Conservation (phyloP, 2,797 vertebrate genomes). For the Gobio occitaniae region DNA sequence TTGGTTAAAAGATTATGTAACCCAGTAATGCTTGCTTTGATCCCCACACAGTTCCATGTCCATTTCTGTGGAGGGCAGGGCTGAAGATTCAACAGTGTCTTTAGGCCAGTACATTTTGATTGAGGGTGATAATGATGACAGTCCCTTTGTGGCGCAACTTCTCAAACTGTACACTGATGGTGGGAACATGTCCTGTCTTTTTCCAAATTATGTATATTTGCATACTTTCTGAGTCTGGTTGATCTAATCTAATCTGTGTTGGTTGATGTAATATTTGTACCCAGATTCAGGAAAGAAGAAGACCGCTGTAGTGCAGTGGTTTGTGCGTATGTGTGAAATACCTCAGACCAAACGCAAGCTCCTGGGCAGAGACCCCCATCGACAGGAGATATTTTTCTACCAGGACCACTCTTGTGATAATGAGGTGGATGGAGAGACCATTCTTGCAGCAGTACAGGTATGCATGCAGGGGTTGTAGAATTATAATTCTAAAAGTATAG, state of each 20-base stretch:
- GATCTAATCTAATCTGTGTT: not conserved
- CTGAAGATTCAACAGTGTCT: constrained; percentile 66
- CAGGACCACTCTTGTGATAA: constrained; percentile 76
- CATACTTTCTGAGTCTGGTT: not conserved
- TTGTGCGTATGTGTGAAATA: constrained; percentile 82
- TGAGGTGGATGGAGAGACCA: constrained; percentile 83
- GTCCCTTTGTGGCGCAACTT: constrained; percentile 86
- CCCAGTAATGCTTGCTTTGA: not conserved
- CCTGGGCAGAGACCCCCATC: constrained; percentile 80
- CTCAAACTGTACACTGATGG: constrained; percentile 85
- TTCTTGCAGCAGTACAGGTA: constrained; percentile 83
- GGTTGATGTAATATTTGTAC: not conserved
- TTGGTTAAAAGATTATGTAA: not conserved
- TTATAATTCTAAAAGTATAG: not conserved
- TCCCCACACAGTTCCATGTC: constrained; percentile 79
- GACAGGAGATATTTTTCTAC: constrained; percentile 89
- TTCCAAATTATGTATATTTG: not conserved
- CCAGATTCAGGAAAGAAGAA: constrained; percentile 72
- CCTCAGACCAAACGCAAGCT: constrained; percentile 78
- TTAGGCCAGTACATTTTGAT: constrained; percentile 87
- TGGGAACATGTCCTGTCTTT: constrained; percentile 68
- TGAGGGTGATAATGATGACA: constrained; percentile 82
- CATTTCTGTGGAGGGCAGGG: constrained; percentile 75
- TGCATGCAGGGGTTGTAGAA: not conserved
- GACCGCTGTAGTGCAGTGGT: constrained; percentile 88